phyloP scores from a whole-genome alignment of 2,797 vertebrate species.

The Sciurus vulgaris region DNA sequence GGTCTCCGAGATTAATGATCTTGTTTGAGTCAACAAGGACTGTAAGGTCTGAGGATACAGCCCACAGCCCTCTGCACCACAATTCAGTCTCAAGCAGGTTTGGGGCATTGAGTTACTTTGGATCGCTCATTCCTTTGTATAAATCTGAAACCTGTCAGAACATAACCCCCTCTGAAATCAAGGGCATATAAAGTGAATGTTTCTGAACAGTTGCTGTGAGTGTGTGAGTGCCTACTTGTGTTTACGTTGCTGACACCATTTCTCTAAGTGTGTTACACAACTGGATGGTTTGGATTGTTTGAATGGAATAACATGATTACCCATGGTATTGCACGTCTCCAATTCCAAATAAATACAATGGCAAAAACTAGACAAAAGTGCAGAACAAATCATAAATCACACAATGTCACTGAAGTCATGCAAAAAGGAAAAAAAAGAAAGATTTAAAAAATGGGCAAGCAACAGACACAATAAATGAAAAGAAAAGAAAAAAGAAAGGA shows the following conservation, averaged over 20 bases:
- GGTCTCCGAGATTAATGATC: background rate
- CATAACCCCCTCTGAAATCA: background rate
- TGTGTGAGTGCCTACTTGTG: background rate
- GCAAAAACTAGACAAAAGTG: constrained; percentile 87
- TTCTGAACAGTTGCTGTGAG: background rate
- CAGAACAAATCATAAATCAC: constrained; percentile 85
- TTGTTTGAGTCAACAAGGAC: background rate
- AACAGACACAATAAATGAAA: constrained; percentile 84
- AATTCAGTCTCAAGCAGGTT: background rate
- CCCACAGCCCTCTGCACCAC: background rate
- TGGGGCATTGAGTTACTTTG: background rate
- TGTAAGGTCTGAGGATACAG: background rate
- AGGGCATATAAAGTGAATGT: background rate
- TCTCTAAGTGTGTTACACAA: constrained; percentile 70
- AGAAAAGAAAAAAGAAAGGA: constrained; percentile 60
- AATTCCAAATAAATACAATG: constrained; percentile 83
- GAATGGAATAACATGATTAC: constrained; percentile 76
- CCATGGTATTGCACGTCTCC: constrained; percentile 80
- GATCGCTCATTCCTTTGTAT: background rate
- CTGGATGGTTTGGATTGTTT: constrained; percentile 65
- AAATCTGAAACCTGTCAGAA: constrained; percentile 26
- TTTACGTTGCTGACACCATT: constrained; percentile 74
- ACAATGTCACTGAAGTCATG: constrained; percentile 93
- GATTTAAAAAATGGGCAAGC: constrained; percentile 84
- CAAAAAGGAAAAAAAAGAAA: constrained; percentile 85